phyloP scores from a whole-genome alignment of 23 tunicate genomes.

The Ciona savignyi region DNA sequence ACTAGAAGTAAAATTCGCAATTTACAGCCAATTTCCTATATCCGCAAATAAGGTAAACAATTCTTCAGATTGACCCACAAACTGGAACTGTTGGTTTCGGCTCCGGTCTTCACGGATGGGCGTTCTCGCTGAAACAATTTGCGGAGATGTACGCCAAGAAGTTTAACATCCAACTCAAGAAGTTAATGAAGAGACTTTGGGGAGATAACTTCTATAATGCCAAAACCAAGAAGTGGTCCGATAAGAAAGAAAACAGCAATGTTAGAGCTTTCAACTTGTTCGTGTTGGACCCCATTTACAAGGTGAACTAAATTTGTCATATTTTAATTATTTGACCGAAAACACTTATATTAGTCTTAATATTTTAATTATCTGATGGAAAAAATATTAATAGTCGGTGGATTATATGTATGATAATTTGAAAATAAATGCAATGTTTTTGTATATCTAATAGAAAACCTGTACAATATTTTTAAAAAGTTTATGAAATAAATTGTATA shows the following conservation, averaged over 20 bases:
- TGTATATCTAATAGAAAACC: no score
- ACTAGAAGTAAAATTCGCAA: neutral
- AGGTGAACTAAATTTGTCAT: conserved; percentile 27
- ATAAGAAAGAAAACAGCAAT: conserved; percentile 30
- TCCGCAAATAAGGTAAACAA: no score
- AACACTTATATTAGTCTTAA: neutral
- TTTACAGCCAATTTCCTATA: no score
- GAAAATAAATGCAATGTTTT: no score
- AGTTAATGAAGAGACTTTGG: conserved; percentile 88
- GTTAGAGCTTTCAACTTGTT: conserved; percentile 60
- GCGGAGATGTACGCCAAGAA: conserved; percentile 91
- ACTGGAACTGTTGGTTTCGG: conserved; percentile 97
- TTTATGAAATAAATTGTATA: no score
- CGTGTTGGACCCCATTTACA: conserved; percentile 79
- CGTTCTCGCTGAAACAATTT: conserved; percentile 93
- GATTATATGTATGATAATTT: no score
- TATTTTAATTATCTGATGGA: no score
- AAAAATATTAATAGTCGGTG: no score
- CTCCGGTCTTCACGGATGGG: conserved; percentile 98
- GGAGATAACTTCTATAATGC: conserved; percentile 79
- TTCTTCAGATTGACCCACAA: conserved; percentile 59
- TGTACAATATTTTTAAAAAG: no score
- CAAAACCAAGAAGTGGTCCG: conserved; percentile 88
- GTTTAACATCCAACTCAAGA: conserved; percentile 52
- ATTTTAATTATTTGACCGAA: no score